These are phyloP conservation scores for Solenodon paradoxus DNA, from an alignment of 2,113 vertebrate genomes.

Conservation along the genomic window DNA sequence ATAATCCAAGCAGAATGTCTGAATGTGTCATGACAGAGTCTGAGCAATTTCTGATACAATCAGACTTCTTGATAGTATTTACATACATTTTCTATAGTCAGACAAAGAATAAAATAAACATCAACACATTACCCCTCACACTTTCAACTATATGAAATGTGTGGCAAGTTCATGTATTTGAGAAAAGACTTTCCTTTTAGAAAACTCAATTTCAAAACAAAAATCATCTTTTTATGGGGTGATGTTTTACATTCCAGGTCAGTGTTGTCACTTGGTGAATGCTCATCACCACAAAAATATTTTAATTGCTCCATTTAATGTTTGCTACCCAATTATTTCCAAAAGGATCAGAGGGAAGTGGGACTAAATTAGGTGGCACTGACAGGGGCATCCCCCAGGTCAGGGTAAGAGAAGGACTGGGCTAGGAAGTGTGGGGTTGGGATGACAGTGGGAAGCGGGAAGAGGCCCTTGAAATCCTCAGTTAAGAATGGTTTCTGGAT, in stretches of 20 bases:
- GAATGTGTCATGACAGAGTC: neutral
- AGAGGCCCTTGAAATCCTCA: neutral
- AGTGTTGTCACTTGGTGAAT: neutral
- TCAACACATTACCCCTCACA: neutral
- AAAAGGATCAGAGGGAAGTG: neutral
- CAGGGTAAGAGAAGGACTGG: neutral
- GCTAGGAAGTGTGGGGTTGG: neutral
- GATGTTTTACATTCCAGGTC: neutral
- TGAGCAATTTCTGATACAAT: neutral
- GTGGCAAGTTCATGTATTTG: neutral
- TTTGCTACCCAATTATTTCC: neutral
- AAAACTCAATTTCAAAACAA: conserved; percentile 9
- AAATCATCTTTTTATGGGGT: neutral
- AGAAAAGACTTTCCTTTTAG: neutral
- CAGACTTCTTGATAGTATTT: neutral
- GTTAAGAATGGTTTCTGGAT: neutral
- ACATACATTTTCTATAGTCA: neutral
- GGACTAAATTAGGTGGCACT: neutral
- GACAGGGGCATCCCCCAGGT: neutral
- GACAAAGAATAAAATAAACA: neutral
- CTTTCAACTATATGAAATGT: neutral
- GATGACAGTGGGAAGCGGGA: neutral
- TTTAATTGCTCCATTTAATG: neutral
- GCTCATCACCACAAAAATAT: neutral
- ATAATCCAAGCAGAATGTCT: neutral